phyloP scores from a whole-genome alignment of 2,888 invertebrate species.

The Cerceris ruficornis region DNA sequence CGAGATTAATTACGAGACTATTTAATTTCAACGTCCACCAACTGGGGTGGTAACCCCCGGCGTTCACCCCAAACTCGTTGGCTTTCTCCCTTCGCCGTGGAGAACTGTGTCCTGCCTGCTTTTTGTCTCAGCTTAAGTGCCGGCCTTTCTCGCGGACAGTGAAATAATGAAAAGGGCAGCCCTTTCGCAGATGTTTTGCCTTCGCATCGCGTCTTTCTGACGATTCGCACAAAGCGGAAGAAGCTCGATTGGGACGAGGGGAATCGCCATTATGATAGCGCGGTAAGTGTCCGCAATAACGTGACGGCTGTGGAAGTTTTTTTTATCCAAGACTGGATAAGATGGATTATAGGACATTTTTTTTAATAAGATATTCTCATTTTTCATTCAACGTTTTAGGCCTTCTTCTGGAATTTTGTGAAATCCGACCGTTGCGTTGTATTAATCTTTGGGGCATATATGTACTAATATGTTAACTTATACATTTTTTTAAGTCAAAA shows the following conservation, averaged over 20 bases:
- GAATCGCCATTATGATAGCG: background rate
- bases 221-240: background rate
- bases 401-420: too few species aligned
- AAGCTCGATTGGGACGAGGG: background rate
- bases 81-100: background rate
- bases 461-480: too few species aligned
- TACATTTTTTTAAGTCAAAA: too few species aligned
- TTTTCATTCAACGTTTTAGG: too few species aligned
- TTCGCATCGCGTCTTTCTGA: background rate
- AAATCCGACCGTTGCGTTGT: too few species aligned
- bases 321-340: too few species aligned
- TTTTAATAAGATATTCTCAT: too few species aligned
- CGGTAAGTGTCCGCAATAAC: background rate
- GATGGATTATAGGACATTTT: too few species aligned
- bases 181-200: background rate
- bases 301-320: too few species aligned
- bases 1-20: conserved; percentile 60
- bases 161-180: conserved; percentile 25
- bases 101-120: conserved; percentile 5
- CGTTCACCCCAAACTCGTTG: background rate
- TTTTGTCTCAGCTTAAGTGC: conserved; percentile 29
- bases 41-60: background rate
- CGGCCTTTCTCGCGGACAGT: conserved; percentile 21
- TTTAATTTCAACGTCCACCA: conserved; percentile 54
- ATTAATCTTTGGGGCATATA: too few species aligned